These are phyloP conservation scores for Callionymus lyra DNA, from an alignment of 2,113 vertebrate genomes.

Conservation along the genomic window DNA sequence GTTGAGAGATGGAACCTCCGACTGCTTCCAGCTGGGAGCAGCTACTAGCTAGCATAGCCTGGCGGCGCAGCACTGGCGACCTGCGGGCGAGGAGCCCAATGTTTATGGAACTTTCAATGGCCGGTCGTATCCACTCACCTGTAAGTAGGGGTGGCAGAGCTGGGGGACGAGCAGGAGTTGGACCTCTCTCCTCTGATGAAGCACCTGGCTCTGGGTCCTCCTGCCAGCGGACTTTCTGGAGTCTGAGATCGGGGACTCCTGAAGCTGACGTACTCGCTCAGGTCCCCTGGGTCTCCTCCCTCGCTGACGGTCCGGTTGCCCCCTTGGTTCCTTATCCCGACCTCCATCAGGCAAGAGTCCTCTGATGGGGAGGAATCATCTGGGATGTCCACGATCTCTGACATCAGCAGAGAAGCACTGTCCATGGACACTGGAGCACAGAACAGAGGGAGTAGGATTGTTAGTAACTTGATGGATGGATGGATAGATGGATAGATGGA, in stretches of 20 bases:
- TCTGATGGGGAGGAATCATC: conserved; percentile 93
- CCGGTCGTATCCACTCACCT: conserved; percentile 33
- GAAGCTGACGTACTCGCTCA: conserved; percentile 72
- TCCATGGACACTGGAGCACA: conserved; percentile 79
- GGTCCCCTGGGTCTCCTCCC: conserved; percentile 34
- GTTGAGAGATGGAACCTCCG: conserved; percentile 44
- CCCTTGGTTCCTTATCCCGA: conserved; percentile 55
- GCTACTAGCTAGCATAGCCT: conserved; percentile 74
- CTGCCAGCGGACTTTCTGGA: conserved; percentile 55
- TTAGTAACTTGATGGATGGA: too few species aligned
- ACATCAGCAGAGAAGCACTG: conserved; percentile 87
- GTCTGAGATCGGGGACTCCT: conserved; percentile 71
- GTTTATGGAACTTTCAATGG: too few species aligned
- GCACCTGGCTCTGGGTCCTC: conserved; percentile 65
- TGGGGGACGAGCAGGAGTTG: conserved; percentile 86
- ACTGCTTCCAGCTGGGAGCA: conserved; percentile 82
- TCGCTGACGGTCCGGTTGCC: conserved; percentile 29
- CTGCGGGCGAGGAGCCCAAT: conserved; percentile 32
- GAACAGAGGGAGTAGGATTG: not conserved
- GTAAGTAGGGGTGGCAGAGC: conserved; percentile 64
- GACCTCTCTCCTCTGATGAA: conserved; percentile 79
- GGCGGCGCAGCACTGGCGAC: conserved; percentile 64
- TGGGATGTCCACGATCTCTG: conserved; percentile 84
- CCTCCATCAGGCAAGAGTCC: conserved; percentile 89
- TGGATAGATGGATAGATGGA: too few species aligned